Evolutionary conservation across 2,888 invertebrate genomes (phyloP).

Genomic region (Epistrophella euchroma): DNA sequence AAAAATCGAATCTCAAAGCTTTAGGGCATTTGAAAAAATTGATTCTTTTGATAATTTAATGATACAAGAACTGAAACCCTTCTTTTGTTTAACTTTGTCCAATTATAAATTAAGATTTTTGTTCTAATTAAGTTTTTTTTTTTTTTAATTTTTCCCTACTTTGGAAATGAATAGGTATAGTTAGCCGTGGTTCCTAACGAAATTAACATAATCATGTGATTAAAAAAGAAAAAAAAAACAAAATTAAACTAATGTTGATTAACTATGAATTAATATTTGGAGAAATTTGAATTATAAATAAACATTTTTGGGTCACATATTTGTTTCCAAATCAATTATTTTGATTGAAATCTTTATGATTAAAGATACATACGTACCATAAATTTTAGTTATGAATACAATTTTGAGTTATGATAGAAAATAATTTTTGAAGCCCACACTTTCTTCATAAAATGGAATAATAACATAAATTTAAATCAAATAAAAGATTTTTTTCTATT

Average conservation of each 20-base stretch:
- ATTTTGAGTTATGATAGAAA: not conserved
- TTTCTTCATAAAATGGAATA: not conserved
- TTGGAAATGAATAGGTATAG: constrained; percentile 1
- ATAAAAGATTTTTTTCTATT: not conserved
- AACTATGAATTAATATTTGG: not conserved
- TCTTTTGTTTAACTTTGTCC: not conserved
- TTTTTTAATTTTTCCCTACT: not conserved
- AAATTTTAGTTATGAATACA: not conserved
- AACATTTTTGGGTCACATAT: not conserved
- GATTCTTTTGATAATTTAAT: constrained; percentile 10
- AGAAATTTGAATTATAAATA: not conserved
- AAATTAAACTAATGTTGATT: not conserved
- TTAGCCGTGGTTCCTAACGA: not conserved
- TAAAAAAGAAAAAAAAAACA: not conserved
- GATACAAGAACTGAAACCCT: constrained; percentile 3
- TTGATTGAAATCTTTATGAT: not conserved
- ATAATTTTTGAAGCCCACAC: not conserved
- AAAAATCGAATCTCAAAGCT: not conserved
- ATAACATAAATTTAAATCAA: not conserved
- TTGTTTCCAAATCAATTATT: not conserved
- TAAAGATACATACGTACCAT: not conserved
- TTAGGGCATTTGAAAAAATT: constrained; percentile 21
- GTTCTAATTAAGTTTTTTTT: constrained; percentile 29
- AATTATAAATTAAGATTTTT: constrained; percentile 9
- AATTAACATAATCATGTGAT: not conserved